Evolutionary conservation across 2,113 vertebrate genomes (phyloP).

Genomic region (Myotis lucifugus): DNA sequence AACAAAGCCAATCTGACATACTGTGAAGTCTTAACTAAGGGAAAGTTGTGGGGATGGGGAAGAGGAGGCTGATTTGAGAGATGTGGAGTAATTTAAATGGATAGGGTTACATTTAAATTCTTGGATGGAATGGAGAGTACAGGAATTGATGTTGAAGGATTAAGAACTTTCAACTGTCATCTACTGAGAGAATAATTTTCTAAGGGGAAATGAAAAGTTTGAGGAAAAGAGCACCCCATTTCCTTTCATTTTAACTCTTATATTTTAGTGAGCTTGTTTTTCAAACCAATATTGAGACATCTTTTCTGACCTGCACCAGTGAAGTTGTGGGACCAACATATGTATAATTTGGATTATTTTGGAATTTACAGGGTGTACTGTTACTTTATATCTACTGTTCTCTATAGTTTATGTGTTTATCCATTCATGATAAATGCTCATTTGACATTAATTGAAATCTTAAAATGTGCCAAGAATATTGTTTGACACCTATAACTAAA

Average conservation of each 20-base stretch:
- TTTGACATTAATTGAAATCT: neutral
- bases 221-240: neutral
- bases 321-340: neutral
- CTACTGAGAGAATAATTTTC: neutral
- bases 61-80: neutral
- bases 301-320: neutral
- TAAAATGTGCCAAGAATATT: neutral
- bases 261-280: constrained; percentile 12
- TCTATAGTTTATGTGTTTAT: neutral
- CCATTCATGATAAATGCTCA: neutral
- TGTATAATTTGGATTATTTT: neutral
- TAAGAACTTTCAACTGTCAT: neutral
- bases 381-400: neutral
- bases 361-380: neutral
- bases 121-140: neutral
- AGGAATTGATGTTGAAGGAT: neutral
- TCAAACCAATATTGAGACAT: neutral
- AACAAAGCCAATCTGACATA: neutral
- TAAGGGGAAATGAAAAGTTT: neutral
- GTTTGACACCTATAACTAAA: neutral
- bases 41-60: too few species aligned
- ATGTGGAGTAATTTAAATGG: neutral
- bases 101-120: neutral
- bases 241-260: neutral
- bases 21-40: neutral